Evolutionary conservation across 2,888 invertebrate genomes (phyloP), one percentile per base, ranked within the genome.

Genomic region (Ochlodes sylvanus): DNA sequence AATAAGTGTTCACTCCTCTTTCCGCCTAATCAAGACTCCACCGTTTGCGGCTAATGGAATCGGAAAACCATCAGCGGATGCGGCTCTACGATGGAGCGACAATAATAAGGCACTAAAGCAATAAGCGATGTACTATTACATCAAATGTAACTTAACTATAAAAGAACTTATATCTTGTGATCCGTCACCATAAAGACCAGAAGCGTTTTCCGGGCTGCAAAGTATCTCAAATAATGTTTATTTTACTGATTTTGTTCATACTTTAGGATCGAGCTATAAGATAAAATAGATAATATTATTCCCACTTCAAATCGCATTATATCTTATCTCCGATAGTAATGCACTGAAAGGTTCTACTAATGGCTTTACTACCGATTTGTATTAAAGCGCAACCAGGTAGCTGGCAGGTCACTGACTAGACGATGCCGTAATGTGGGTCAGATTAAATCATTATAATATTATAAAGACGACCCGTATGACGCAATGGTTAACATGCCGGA

Each of bases 61-160:
- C 85, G 88, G 88, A 86, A 90, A 90, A 87, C 88, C 88, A 90
- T 89, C 86, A 86, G 75, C 81, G 81, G 81, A 82, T 82, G 83
- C 79, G 71, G 76, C 62, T 54, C 15, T 21, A 63, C 69, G 67
- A 73, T 80, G 77, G 82, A 84, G 87, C 41, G 21, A n/a, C 52
- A 42, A 6, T 41, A 15, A 38, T 41, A 15, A 38, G 44, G 19
- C 38, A 15, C 17, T 27, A 14, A 3, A 32, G 14, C 14, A 56
- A 44, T 12, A 17, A 17, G 42, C 55, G 55, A 56, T 54, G 41
- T 41, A 21, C 27, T 52, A n/a, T 32, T 10, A 14, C 5, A 27
- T 27, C 27, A 5, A 27, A 27, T 5, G 27, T 27, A n/a, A 27
- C 27, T 5, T 27, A 27, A 27, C 27, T 27, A 27, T 27, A 4